These are phyloP conservation scores for Xylota segnis DNA, from an alignment of 2,888 invertebrate genomes.

Conservation along the genomic window DNA sequence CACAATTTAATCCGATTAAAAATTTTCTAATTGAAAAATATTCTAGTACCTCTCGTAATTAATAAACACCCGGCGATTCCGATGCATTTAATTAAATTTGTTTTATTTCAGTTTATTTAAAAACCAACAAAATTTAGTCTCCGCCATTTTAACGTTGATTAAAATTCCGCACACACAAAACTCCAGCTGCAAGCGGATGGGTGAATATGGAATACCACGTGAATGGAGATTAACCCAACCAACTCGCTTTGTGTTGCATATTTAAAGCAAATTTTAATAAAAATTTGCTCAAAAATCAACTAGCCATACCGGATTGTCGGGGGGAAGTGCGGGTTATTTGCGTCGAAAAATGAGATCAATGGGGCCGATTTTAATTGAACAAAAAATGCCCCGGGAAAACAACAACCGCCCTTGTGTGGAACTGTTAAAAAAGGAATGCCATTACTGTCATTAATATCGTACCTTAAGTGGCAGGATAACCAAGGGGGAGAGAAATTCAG, in stretches of 20 bases:
- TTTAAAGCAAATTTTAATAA: not conserved
- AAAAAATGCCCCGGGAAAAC: not conserved
- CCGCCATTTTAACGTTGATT: constrained; percentile 36
- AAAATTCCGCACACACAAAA: constrained; percentile 9
- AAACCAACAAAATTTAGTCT: not conserved
- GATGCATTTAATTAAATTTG: constrained; percentile 43
- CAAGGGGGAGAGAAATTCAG: not conserved
- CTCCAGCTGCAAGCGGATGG: not conserved
- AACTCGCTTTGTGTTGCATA: constrained; percentile 8
- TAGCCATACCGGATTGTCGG: not conserved
- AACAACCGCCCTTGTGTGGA: not conserved
- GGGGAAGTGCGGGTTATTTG: not conserved
- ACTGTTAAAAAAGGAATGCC: not conserved
- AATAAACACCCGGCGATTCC: constrained; percentile 19
- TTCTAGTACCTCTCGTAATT: constrained; percentile 27
- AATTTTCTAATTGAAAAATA: constrained; percentile 24
- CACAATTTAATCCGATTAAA: constrained; percentile 53
- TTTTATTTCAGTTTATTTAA: constrained; percentile 4
- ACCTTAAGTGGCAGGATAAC: not conserved
- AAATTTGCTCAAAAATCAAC: not conserved
- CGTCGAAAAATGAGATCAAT: not conserved
- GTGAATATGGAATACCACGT: constrained; percentile 7
- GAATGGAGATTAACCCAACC: constrained; percentile 30
- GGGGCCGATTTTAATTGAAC: constrained; percentile 7
- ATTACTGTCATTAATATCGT: constrained; percentile 17